phyloP scores from a whole-genome alignment of 2,888 invertebrate species.

The Athalia rosae region DNA sequence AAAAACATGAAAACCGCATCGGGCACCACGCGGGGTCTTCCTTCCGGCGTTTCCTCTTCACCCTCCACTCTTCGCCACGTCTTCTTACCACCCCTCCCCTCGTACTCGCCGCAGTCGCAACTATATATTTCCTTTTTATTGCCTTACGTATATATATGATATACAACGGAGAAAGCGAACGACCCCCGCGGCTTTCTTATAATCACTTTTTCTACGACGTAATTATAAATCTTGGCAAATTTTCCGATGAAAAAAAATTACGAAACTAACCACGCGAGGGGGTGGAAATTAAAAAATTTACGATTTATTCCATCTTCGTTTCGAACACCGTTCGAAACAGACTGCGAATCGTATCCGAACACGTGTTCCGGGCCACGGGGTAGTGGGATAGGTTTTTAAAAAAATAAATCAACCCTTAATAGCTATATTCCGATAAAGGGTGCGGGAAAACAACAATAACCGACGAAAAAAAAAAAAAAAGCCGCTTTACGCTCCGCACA shows the following conservation, averaged over 20 bases:
- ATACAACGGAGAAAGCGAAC: constrained; percentile 51
- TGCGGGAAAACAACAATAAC: constrained; percentile 18
- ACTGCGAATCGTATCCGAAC: constrained; percentile 21
- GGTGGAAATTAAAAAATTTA: constrained; percentile 35
- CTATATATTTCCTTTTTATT: constrained; percentile 11
- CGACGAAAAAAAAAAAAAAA: too few relatives aligned
- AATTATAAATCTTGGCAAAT: background rate
- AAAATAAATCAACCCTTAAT: constrained; percentile 29
- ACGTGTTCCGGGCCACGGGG: constrained; percentile 10
- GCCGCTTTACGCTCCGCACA: constrained; percentile 23
- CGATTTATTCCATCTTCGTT: background rate
- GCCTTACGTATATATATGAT: background rate
- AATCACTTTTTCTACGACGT: background rate
- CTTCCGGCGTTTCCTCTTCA: constrained; percentile 64
- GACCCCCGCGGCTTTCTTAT: background rate
- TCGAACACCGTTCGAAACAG: background rate
- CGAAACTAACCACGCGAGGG: background rate
- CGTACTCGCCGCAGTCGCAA: background rate
- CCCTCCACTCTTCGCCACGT: constrained; percentile 21
- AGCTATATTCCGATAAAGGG: constrained; percentile 16
- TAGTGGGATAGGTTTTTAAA: background rate
- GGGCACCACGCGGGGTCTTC: constrained; percentile 69
- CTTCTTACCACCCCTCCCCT: background rate
- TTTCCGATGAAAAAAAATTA: too few relatives aligned
- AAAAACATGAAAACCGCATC: constrained; percentile 75